Evolutionary conservation across 2,797 vertebrate genomes (phyloP).

Genomic region (Hydrolagus colliei): DNA sequence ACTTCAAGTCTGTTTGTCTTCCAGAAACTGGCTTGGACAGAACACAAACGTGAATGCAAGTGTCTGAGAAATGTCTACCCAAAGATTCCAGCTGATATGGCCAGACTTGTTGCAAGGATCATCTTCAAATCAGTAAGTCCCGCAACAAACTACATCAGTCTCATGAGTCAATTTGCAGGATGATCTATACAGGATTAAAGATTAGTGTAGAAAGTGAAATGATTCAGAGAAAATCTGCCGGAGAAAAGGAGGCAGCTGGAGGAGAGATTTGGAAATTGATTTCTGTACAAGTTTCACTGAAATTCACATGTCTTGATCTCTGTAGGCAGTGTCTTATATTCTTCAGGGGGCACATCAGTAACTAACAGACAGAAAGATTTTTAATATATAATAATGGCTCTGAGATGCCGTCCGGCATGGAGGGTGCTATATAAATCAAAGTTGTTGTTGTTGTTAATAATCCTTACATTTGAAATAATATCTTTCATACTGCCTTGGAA

Average conservation of each 20-base stretch:
- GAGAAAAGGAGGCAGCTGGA: background rate
- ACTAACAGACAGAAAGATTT: too few relatives aligned
- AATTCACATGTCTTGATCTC: too few relatives aligned
- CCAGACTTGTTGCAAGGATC: slow-evolving; percentile 75
- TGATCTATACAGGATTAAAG: background rate
- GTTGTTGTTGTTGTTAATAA: too few relatives aligned
- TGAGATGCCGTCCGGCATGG: too few relatives aligned
- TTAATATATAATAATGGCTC: too few relatives aligned
- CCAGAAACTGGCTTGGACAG: slow-evolving; percentile 78
- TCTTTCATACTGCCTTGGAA: too few relatives aligned
- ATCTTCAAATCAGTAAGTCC: slow-evolving; percentile 74
- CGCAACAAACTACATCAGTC: background rate
- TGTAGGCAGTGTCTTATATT: too few relatives aligned
- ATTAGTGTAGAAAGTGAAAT: background rate
- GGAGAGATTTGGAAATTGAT: background rate
- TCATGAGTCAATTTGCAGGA: background rate
- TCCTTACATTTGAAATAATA: too few relatives aligned
- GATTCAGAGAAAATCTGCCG: background rate
- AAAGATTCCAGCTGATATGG: slow-evolving; percentile 77
- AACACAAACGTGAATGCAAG: slow-evolving; percentile 79
- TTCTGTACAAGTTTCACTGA: too few relatives aligned
- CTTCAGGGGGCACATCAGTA: too few relatives aligned
- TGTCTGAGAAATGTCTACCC: slow-evolving; percentile 70
- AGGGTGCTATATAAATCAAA: too few relatives aligned
- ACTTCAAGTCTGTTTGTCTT: slow-evolving; percentile 12